These are phyloP conservation scores for Oryctolagus cuniculus DNA, from an alignment of 2,113 vertebrate species.

Conservation along the genomic window mOryCun1.1 NC_091449.1:39948501-39949000, in stretches of 20 bases:
- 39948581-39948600: not conserved
- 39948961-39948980: constrained; percentile 56
- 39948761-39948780: constrained; percentile 20
- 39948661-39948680: constrained; percentile 35
- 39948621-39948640: not conserved
- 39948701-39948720: constrained; percentile 31
- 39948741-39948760: constrained; percentile 60
- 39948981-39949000: constrained; percentile 11
- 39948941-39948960: constrained; percentile 9
- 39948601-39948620: not conserved
- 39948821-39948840: constrained; percentile 55
- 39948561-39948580: not conserved
- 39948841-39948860: constrained; percentile 66
- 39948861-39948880: constrained; percentile 53
- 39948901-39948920: constrained; percentile 44
- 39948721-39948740: constrained; percentile 57
- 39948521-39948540: not conserved
- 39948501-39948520: not conserved
- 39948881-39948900: constrained; percentile 24
- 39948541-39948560: constrained; percentile 18
- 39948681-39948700: constrained; percentile 41
- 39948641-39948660: not conserved
- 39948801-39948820: constrained; percentile 57
- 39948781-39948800: constrained; percentile 73
- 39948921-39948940: constrained; percentile 51